These are phyloP conservation scores for Piscicola geometra DNA, from an alignment of 2,888 invertebrate species.

Conservation along the genomic window DNA sequence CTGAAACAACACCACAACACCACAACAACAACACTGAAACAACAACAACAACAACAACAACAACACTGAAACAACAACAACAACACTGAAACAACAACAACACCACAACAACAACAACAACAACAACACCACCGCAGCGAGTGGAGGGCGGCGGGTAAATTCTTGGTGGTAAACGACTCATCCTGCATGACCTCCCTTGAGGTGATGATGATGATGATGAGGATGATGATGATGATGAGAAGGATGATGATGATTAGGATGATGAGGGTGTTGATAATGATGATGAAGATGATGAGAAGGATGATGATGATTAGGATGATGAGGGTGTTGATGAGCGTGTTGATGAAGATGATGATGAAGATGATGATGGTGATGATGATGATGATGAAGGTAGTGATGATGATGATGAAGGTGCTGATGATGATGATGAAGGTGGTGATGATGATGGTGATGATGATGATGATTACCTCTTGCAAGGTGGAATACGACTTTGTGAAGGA, in stretches of 20 bases:
- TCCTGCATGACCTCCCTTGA: constrained; percentile 59
- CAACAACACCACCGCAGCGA: constrained; percentile 31
- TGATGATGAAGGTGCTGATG: neutral
- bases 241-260: neutral
- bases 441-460: too few species aligned
- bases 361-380: constrained; percentile 15
- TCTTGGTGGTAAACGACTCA: constrained; percentile 29
- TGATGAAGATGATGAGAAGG: constrained; percentile 4
- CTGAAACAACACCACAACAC: neutral
- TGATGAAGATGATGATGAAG: constrained; percentile 6
- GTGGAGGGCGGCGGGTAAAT: constrained; percentile 49
- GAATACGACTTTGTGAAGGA: constrained; percentile 60
- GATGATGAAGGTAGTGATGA: neutral
- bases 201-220: neutral
- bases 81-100: neutral
- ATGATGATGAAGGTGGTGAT: neutral
- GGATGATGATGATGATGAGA: neutral
- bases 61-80: constrained; percentile 1
- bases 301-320: neutral
- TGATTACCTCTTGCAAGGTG: constrained; percentile 52
- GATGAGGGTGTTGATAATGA: constrained; percentile 11
- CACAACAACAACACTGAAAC: neutral
- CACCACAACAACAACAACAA: too few species aligned
- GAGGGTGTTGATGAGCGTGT: neutral
- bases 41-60: constrained; percentile 8